These are phyloP conservation scores for Phymorhynchus buccinoides DNA, from an alignment of 1,140 invertebrate species.

Conservation along the genomic window DNA sequence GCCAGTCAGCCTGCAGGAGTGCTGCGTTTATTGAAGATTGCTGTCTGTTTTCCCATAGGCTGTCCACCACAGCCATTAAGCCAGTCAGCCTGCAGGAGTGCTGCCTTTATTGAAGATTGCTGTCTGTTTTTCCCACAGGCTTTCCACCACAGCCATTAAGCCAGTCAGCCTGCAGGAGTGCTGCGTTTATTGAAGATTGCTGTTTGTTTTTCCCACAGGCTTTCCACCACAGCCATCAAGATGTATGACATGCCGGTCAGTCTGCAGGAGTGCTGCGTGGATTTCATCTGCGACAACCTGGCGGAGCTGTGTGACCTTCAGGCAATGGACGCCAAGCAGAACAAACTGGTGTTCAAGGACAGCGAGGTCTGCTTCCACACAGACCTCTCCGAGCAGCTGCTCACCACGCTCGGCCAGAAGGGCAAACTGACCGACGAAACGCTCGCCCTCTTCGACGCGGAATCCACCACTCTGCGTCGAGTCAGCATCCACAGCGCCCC, in stretches of 20 bases:
- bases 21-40: too few relatives aligned
- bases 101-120: not conserved
- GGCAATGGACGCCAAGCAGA: conserved; percentile 59
- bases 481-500: conserved; percentile 73
- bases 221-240: conserved; percentile 31
- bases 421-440: conserved; percentile 80
- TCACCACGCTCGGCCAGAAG: conserved; percentile 79
- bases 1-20: too few relatives aligned
- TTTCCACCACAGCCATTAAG: too few relatives aligned
- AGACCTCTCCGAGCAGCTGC: conserved; percentile 80
- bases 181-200: not conserved
- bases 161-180: too few relatives aligned
- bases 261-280: conserved; percentile 81
- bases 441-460: conserved; percentile 80
- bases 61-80: too few relatives aligned
- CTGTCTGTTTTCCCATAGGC: too few relatives aligned
- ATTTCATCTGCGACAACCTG: conserved; percentile 82
- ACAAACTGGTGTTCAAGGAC: conserved; percentile 78
- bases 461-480: conserved; percentile 79
- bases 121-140: not conserved
- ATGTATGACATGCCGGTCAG: conserved; percentile 70
- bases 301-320: conserved; percentile 76
- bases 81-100: too few relatives aligned
- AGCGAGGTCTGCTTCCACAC: conserved; percentile 80
- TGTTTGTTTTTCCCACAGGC: not conserved